Evolutionary conservation across 2,888 invertebrate genomes (phyloP), one percentile per base, ranked within the genome.

Genomic region (Aporophyla lueneburgensis): DNA sequence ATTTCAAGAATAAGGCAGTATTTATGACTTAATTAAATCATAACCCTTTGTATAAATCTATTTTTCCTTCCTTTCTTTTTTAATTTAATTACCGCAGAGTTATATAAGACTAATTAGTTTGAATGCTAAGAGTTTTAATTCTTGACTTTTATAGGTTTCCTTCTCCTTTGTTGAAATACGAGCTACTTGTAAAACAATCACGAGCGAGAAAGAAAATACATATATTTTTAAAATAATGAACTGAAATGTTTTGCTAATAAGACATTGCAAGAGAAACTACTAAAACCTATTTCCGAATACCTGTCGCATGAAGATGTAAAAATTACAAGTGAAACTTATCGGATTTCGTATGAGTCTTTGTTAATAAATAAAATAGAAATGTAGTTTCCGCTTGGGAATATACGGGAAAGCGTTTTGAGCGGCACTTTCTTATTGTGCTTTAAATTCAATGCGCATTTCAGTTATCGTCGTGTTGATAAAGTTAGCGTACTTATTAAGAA

Each of bases 281-380:
- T 1, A 65, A 63, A n/a, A 59, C 5, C 16, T 4, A 21, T 70
- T 75, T 79, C 71, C 58, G 27, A 73, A 79, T 75, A 69, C 53
- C 40, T 24, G 27, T 74, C 33, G 46, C 24, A 49, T 67, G 56
- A 59, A 56, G 33, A 76, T 69, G 79, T 78, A 68, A 76, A n/a
- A 65, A 75, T 74, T 79, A 79, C 54, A 77, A 78, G 73, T 75
- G 83, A 78, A 81, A 81, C 69, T 61, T 59, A 56, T 67, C 19
- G 66, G 19, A 71, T 58, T 69, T 61, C 21, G 14, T 70, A 73
- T 58, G 62, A 65, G 33, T 27, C 74, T 71, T 83, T 80, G 58
- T 77, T 83, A 82, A 84, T 88, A 86, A 82, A 84, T 88, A 86
- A 63, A 78, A 78, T 73, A 73, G 40, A 72, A 67, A 72, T 73